phyloP scores from a whole-genome alignment of 2,888 invertebrate genomes.

The Petrolisthes manimaculis region DNA sequence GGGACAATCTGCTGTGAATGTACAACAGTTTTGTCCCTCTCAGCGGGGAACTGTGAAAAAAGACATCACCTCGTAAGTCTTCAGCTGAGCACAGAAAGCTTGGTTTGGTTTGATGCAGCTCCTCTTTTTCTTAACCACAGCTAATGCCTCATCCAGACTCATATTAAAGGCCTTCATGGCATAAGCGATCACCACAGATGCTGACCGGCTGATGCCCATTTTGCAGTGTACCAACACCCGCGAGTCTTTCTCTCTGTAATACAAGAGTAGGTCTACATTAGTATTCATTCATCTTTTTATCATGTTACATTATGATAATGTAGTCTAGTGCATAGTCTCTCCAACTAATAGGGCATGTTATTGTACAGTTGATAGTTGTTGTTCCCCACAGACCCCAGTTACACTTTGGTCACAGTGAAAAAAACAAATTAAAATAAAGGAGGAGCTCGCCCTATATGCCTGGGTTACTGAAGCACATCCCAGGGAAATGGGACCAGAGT shows the following conservation, averaged over 20 bases:
- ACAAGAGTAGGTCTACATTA: not conserved
- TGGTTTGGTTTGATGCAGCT: conserved; percentile 96
- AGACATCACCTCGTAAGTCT: conserved; percentile 79
- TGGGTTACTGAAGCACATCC: no score
- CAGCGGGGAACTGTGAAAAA: no score
- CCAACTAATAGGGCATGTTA: no score
- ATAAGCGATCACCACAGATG: conserved; percentile 97
- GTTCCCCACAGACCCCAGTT: no score
- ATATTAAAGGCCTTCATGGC: conserved; percentile 98
- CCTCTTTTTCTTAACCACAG: conserved; percentile 90
- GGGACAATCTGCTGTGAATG: no score
- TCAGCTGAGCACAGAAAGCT: conserved; percentile 92
- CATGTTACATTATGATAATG: not conserved
- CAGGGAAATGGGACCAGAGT: no score
- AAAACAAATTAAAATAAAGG: no score
- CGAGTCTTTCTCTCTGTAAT: conserved; percentile 82
- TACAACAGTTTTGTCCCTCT: no score
- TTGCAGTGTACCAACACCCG: conserved; percentile 98
- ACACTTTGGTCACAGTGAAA: no score
- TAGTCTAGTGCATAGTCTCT: not conserved
- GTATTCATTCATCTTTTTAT: not conserved
- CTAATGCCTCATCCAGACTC: conserved; percentile 89
- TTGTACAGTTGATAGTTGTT: no score
- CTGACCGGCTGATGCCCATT: conserved; percentile 98
- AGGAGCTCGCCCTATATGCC: no score